These are phyloP conservation scores for Acropternis orthonyx DNA, from an alignment of 2,797 vertebrate species.

Conservation along the genomic window DNA sequence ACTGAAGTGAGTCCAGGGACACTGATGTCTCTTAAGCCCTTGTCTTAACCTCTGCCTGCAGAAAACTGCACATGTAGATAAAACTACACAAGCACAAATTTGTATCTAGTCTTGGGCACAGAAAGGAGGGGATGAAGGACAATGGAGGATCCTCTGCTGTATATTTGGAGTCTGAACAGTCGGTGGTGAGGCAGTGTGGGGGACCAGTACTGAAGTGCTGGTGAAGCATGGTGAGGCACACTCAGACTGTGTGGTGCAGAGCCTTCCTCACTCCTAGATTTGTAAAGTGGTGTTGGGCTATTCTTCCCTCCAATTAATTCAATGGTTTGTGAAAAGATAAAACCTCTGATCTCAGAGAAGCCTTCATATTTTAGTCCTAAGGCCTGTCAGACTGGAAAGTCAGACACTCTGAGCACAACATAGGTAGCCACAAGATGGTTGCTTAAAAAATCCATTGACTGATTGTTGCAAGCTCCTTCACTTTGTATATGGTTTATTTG, in stretches of 20 bases:
- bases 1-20: not conserved
- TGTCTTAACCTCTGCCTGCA: not conserved
- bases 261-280: not conserved
- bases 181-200: not conserved
- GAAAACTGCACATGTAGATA: not conserved
- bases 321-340: not conserved
- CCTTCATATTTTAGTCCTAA: not conserved
- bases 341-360: not conserved
- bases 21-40: not conserved
- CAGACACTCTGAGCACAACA: not conserved
- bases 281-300: not conserved
- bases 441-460: not conserved
- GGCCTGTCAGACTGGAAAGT: not conserved
- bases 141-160: not conserved
- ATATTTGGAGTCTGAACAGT: rapidly evolving
- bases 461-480: not conserved
- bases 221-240: rapidly evolving
- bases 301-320: not conserved
- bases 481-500: not conserved
- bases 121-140: not conserved
- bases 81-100: not conserved
- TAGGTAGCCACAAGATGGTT: not conserved
- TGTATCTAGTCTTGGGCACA: not conserved
- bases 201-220: not conserved
- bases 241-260: not conserved